Conservation (phyloP, 2,113 vertebrate species). For the Scomber colias region DNA sequence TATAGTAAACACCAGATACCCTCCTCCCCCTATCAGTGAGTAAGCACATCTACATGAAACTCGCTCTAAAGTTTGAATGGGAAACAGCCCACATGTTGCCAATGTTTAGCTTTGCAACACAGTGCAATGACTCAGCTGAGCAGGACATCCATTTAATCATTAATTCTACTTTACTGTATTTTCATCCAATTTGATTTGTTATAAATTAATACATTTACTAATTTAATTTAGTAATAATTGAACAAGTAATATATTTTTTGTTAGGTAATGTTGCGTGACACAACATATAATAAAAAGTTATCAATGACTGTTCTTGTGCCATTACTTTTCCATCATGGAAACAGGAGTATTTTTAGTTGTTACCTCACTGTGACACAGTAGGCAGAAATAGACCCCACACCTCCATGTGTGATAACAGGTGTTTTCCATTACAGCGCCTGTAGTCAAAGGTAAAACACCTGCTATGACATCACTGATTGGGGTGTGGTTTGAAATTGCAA, state of each 20-base stretch:
- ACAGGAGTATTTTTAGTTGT: neutral
- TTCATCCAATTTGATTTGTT: too few relatives aligned
- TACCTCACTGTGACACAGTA: neutral
- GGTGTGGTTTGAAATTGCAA: slow-evolving; percentile 18
- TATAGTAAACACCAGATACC: neutral
- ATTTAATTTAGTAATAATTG: too few relatives aligned
- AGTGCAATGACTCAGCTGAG: neutral
- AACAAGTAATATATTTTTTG: neutral
- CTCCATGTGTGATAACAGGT: neutral
- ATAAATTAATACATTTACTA: too few relatives aligned
- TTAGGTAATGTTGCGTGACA: neutral
- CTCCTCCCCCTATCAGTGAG: neutral
- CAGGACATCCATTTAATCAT: neutral
- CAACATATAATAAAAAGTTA: neutral
- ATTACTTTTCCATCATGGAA: slow-evolving; percentile 3
- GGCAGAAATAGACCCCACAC: neutral
- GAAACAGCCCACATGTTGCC: neutral
- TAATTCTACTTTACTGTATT: too few relatives aligned
- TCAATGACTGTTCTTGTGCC: neutral
- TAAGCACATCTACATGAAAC: neutral
- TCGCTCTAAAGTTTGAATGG: neutral
- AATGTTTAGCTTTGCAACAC: neutral
- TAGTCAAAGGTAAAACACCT: slow-evolving; percentile 14
- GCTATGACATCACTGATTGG: slow-evolving; percentile 40
- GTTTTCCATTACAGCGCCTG: slow-evolving; percentile 41